phyloP scores from a whole-genome alignment of 1,140 invertebrate genomes.

The Lepidurus packardi region DNA sequence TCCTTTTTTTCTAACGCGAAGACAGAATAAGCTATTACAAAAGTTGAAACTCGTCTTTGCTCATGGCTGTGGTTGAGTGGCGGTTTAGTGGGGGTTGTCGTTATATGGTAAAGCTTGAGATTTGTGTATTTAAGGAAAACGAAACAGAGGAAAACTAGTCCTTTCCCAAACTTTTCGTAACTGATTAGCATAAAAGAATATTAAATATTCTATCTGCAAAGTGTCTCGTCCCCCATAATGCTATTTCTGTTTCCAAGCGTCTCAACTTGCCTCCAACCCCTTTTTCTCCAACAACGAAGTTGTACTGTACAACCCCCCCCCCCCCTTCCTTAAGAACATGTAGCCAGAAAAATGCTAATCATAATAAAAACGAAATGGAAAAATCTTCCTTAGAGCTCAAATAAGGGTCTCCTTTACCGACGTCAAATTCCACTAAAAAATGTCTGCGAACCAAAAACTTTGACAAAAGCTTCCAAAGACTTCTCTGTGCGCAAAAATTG shows the following conservation, averaged over 20 bases:
- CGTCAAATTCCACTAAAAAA: too few species aligned
- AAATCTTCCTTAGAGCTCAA: too few species aligned
- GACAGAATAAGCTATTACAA: not conserved
- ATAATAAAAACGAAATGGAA: too few species aligned
- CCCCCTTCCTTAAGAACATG: too few species aligned
- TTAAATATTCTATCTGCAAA: not conserved
- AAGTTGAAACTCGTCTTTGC: not conserved
- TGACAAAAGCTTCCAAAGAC: too few species aligned
- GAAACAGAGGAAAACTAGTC: not conserved
- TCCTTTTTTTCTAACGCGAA: not conserved
- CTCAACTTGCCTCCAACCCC: too few species aligned
- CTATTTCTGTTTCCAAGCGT: not conserved
- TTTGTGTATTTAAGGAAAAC: not conserved
- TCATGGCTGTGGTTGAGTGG: not conserved
- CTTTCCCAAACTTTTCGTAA: not conserved
- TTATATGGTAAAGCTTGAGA: not conserved
- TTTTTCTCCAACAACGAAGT: too few species aligned
- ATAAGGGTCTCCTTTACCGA: too few species aligned
- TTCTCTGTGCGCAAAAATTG: too few species aligned
- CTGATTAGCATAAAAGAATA: not conserved
- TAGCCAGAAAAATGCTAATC: too few species aligned
- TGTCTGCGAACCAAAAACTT: too few species aligned
- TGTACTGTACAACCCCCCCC: too few species aligned
- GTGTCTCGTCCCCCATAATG: not conserved
- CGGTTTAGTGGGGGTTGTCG: not conserved